These are phyloP conservation scores for Aspiorhynchus laticeps DNA, from an alignment of 2,113 vertebrate genomes.

Conservation along the genomic window DNA sequence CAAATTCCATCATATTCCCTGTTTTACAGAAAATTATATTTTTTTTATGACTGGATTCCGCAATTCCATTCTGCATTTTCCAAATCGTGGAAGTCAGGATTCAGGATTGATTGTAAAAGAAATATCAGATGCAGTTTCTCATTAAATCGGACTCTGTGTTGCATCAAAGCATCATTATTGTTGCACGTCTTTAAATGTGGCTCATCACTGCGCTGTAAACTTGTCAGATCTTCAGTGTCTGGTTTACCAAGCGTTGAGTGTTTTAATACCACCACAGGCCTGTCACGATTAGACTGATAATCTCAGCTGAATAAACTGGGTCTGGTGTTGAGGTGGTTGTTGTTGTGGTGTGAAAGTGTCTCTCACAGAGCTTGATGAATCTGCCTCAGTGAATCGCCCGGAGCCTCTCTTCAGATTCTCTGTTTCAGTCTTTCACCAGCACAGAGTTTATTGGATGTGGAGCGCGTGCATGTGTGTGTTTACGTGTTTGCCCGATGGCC, in stretches of 20 bases:
- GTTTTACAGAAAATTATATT: too few species aligned
- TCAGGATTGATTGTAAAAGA: not conserved
- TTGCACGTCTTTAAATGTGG: not conserved
- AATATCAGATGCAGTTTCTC: too few species aligned
- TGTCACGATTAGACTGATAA: not conserved
- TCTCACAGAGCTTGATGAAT: constrained; percentile 68
- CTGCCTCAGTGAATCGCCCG: constrained; percentile 63
- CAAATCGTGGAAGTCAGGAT: too few species aligned
- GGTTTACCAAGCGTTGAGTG: not conserved
- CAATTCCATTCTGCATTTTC: too few species aligned
- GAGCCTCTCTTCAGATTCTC: constrained; percentile 64
- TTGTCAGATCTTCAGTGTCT: not conserved
- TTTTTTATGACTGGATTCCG: too few species aligned
- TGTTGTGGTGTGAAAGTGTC: constrained; percentile 60
- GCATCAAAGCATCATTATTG: too few species aligned
- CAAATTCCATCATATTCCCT: too few species aligned
- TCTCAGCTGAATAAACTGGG: not conserved
- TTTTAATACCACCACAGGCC: not conserved
- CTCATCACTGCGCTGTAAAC: not conserved
- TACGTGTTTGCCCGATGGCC: not conserved
- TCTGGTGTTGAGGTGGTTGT: constrained; percentile 47
- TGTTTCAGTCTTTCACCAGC: constrained; percentile 64
- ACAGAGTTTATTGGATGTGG: constrained; percentile 59
- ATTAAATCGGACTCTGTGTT: too few species aligned
- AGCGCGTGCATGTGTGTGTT: not conserved